Percentiles rank a stretch among this genome's conserved stretches.
Evolutionary conservation across 30 jellyfish, hydroid and myxozoan species (phyloP).

Genomic region (Aurelia coerulea): DNA sequence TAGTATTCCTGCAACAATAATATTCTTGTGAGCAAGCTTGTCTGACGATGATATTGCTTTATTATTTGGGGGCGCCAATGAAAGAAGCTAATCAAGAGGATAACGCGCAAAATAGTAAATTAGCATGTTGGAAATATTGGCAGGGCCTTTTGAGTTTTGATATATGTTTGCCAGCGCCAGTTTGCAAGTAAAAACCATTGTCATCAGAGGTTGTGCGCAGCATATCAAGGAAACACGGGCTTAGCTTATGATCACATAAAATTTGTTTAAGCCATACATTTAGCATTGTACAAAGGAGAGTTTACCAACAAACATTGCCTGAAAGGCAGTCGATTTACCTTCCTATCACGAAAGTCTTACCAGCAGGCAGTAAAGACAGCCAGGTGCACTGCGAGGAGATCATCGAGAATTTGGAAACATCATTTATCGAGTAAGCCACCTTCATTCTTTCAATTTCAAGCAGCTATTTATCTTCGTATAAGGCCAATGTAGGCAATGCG

Average conservation of each 20-base stretch:
- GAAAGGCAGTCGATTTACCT: background rate
- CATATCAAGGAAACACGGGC: too few relatives aligned
- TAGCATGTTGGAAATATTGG: constrained; percentile 25
- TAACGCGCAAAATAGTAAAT: constrained; percentile 51
- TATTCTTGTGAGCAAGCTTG: background rate
- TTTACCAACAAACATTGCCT: constrained; percentile 1
- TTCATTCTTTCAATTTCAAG: too few relatives aligned
- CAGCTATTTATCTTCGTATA: too few relatives aligned
- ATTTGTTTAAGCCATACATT: background rate
- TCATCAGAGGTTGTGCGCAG: too few relatives aligned
- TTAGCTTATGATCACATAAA: too few relatives aligned
- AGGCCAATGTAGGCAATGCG: too few relatives aligned
- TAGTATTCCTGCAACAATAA: background rate
- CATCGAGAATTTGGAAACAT: background rate
- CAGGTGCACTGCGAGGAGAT: background rate
- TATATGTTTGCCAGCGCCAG: background rate
- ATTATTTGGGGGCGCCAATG: constrained; percentile 52
- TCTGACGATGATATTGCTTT: constrained; percentile 27
- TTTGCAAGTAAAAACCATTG: too few relatives aligned
- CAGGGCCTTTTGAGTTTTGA: background rate
- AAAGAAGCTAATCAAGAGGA: constrained; percentile 44
- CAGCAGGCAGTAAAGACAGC: background rate
- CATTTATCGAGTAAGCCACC: too few relatives aligned
- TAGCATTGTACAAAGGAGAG: background rate
- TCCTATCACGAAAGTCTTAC: background rate